Percentiles rank a stretch among this genome's conserved stretches.
phyloP scores from a whole-genome alignment of 1,140 invertebrate species.

The Drosophila quadrilineata region DNA sequence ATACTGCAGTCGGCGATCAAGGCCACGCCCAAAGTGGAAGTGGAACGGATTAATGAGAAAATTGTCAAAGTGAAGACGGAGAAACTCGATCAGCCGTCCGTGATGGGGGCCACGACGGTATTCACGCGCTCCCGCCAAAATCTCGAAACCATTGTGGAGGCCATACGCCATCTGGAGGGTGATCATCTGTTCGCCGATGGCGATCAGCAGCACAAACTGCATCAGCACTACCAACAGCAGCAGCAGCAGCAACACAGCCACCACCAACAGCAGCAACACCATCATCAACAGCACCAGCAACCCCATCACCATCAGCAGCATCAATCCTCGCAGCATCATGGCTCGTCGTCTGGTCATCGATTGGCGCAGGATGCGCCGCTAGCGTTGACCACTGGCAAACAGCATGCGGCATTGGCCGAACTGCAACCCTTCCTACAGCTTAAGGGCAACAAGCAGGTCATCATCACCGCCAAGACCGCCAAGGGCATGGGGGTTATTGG shows the following conservation, averaged over 20 bases:
- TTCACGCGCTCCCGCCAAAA: conserved; percentile 92
- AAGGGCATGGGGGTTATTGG: conserved; percentile 39
- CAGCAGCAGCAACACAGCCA: background rate
- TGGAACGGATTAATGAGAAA: conserved; percentile 83
- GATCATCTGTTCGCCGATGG: conserved; percentile 93
- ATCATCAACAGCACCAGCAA: conserved; percentile 5
- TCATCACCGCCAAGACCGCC: conserved; percentile 57
- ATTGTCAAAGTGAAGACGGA: conserved; percentile 75
- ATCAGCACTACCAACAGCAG: conserved; percentile 45
- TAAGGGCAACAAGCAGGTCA: conserved; percentile 76
- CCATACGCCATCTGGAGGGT: conserved; percentile 96
- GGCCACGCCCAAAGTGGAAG: conserved; percentile 92
- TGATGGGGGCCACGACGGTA: conserved; percentile 41
- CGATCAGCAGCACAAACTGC: conserved; percentile 72
- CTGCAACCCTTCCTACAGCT: conserved; percentile 86
- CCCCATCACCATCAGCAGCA: conserved; percentile 15
- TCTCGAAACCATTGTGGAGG: conserved; percentile 98
- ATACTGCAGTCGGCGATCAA: conserved; percentile 92
- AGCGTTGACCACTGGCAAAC: conserved; percentile 84
- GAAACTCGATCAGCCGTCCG: conserved; percentile 57
- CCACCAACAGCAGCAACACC: background rate
- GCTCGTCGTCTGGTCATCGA: conserved; percentile 44
- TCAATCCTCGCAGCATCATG: conserved; percentile 42
- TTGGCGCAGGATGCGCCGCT: conserved; percentile 86
- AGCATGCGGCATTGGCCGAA: conserved; percentile 84